Evolutionary conservation across 2,797 vertebrate species (phyloP).

Genomic region (Centroberyx gerrardi): DNA sequence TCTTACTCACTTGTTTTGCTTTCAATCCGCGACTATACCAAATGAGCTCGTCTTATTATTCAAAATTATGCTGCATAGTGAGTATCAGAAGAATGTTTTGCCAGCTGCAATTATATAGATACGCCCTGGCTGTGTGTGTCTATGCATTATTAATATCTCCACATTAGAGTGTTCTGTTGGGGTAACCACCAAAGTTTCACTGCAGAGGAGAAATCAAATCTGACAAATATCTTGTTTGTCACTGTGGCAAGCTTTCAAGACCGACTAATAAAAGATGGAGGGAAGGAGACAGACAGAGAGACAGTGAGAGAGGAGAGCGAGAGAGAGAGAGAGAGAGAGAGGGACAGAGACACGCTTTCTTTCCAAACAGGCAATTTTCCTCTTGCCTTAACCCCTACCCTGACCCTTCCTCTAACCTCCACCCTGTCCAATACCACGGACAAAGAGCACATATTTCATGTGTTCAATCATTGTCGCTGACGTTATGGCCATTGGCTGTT

Average conservation of each 20-base stretch:
- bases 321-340: constrained; percentile 28
- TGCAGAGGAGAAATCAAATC: constrained; percentile 67
- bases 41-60: constrained; percentile 61
- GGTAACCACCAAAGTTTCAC: constrained; percentile 62
- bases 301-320: constrained; percentile 24
- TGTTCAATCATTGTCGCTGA: constrained; percentile 83
- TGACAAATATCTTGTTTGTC: constrained; percentile 78
- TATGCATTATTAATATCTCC: constrained; percentile 77
- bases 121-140: constrained; percentile 48
- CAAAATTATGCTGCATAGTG: constrained; percentile 60
- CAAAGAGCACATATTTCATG: constrained; percentile 84
- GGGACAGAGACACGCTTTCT: constrained; percentile 56
- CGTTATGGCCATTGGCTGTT: constrained; percentile 79
- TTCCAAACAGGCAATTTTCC: constrained; percentile 80
- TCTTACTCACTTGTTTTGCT: constrained; percentile 24
- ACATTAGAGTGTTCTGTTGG: constrained; percentile 63
- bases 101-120: constrained; percentile 74
- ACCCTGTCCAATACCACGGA: constrained; percentile 77
- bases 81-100: constrained; percentile 70
- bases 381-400: constrained; percentile 80
- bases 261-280: constrained; percentile 66
- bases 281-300: not conserved
- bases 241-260: constrained; percentile 57
- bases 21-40: constrained; percentile 27
- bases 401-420: constrained; percentile 79